These are phyloP conservation scores for Leptoclinus maculatus DNA, from an alignment of 2,797 vertebrate species.

Conservation along the genomic window DNA sequence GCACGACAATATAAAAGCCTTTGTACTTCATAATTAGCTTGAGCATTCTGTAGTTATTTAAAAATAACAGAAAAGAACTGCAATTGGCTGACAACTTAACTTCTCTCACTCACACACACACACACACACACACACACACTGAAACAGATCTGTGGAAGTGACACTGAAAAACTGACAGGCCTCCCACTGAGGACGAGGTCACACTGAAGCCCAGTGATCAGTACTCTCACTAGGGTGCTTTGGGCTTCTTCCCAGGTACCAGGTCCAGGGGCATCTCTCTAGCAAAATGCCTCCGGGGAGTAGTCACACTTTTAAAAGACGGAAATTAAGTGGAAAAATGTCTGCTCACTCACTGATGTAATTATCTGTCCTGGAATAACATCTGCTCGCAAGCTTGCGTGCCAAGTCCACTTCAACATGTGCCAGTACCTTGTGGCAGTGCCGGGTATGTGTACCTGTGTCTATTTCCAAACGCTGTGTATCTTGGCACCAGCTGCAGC, in stretches of 20 bases:
- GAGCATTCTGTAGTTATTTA: conserved; percentile 43
- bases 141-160: conserved; percentile 55
- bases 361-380: conserved; percentile 90
- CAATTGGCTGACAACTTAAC: conserved; percentile 50
- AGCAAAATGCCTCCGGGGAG: conserved; percentile 74
- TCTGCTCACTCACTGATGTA: conserved; percentile 88
- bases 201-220: conserved; percentile 69
- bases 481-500: conserved; percentile 81
- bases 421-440: conserved; percentile 80
- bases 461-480: conserved; percentile 83
- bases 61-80: conserved; percentile 55
- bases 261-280: conserved; percentile 72
- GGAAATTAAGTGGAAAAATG: conserved; percentile 88
- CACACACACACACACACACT: conserved; percentile 23
- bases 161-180: conserved; percentile 50
- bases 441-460: conserved; percentile 81
- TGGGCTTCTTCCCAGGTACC: conserved; percentile 74
- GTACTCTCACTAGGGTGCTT: conserved; percentile 66
- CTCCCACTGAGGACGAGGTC: conserved; percentile 70
- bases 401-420: conserved; percentile 84
- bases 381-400: conserved; percentile 83
- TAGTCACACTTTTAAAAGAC: conserved; percentile 86
- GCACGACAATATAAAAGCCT: conserved; percentile 22
- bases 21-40: conserved; percentile 45
- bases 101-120: conserved; percentile 23